These are phyloP conservation scores for Otus scops DNA, from an alignment of 2,797 vertebrate species.

Conservation along the genomic window DNA sequence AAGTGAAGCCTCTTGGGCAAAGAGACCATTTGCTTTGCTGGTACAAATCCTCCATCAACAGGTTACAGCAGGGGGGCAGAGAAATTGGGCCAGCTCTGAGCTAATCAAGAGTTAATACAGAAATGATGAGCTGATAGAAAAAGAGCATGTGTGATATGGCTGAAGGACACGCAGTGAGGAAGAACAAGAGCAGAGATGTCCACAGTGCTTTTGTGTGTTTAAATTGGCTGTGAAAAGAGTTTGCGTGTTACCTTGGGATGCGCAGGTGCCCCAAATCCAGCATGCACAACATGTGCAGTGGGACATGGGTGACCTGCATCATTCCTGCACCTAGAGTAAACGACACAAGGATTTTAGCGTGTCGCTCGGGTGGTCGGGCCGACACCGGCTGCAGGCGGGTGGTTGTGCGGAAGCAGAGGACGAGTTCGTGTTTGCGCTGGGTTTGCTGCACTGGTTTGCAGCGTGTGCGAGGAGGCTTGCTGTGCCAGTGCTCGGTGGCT, in stretches of 20 bases:
- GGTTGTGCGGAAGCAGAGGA: background rate
- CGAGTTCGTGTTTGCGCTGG: accelerated
- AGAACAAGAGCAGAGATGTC: background rate
- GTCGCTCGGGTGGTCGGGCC: background rate
- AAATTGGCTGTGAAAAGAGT: background rate
- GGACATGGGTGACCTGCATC: accelerated
- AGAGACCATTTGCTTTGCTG: background rate
- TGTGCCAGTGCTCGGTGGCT: accelerated
- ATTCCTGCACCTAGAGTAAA: accelerated
- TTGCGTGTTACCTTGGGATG: accelerated
- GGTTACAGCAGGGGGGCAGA: constrained; percentile 7
- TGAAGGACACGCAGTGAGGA: background rate
- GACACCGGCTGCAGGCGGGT: accelerated
- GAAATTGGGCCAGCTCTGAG: constrained; percentile 20
- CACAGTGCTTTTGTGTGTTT: accelerated
- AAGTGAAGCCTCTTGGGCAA: constrained; percentile 13
- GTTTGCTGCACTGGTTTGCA: background rate
- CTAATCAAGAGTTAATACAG: constrained; percentile 11
- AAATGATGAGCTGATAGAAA: background rate
- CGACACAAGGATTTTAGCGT: accelerated
- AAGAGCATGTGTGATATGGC: accelerated
- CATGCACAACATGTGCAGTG: accelerated
- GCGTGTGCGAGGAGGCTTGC: background rate
- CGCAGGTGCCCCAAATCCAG: background rate
- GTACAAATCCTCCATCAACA: constrained; percentile 17